Evolutionary conservation across 2,888 invertebrate species (phyloP), one percentile per base, ranked within the genome.

Genomic region (Theodoxus fluviatilis): DNA sequence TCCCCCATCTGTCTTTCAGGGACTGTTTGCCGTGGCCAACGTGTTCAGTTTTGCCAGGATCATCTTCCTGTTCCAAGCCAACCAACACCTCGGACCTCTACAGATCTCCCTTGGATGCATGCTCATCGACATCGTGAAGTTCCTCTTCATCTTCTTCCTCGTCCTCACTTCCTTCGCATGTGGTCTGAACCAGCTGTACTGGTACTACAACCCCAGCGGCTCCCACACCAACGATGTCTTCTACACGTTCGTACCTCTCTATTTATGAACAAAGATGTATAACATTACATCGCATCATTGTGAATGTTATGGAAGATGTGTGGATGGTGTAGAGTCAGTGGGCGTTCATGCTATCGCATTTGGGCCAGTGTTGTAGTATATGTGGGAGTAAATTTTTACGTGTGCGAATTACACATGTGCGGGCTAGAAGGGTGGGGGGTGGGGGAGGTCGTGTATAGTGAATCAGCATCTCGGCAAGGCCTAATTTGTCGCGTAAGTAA

Each of bases 131-230:
- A 90, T 90, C 70, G 89, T 88, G 72, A 90, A 90, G 79, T 89
- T 89, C 78, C 83, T 88, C 75, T 87, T 89, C 80, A 89, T 89
- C 68, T 89, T 89, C 76, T 87, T 88, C 75, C 83, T 89, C 31
- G 88, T 89, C 67, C 82, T 89, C 70, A 87, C 87, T n/a, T 87
- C 88, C 3, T 89, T 89, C 77, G 88, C 88, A 4, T 89, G 89
- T 74, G 89, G 89, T 12, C 90, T 96, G 79, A 96, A 96, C 87
- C 96, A 96, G 85, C 81, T 89, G 12, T 87, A 88, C 73, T 89
- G 88, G 87, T 90, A 89, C 77, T 90, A 89, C 81, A 87, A 87
- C 35, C 76, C 78, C 4, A 75, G 71, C 37, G 70, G 71, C 2
- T 75, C 73, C 1, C 64, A 71, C n/a, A 76, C 76, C 2, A 76